Percentiles rank a stretch among this genome's conserved stretches.
phyloP scores from a whole-genome alignment of 2,797 vertebrate genomes.

The Dendrocincla tyrannina region DNA sequence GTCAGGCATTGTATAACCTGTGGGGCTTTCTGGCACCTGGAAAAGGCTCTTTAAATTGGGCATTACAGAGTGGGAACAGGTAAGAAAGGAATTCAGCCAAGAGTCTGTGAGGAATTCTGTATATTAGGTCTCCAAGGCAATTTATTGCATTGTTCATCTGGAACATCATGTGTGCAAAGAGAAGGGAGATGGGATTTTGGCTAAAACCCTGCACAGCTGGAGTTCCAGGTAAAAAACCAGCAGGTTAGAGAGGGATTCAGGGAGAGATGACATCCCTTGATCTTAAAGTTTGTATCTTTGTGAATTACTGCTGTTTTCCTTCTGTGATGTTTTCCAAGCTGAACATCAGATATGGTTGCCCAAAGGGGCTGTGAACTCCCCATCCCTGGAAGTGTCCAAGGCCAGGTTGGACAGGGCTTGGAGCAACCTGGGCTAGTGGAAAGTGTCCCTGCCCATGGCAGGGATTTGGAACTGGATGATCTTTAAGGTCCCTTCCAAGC shows the following conservation, averaged over 20 bases:
- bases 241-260: neutral
- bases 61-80: neutral
- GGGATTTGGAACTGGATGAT: too few species aligned
- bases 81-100: neutral
- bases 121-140: neutral
- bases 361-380: neutral
- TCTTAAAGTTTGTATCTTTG: neutral
- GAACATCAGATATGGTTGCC: accelerated
- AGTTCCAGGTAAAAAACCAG: neutral
- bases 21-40: neutral
- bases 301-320: neutral
- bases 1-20: accelerated
- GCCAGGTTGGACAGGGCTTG: neutral
- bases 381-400: neutral
- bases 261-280: neutral
- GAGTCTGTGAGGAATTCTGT: accelerated
- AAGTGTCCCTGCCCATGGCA: neutral
- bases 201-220: neutral
- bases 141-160: neutral
- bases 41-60: neutral
- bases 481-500: neutral
- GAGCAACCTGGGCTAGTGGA: neutral
- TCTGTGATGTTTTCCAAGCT: neutral
- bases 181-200: neutral
- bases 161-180: accelerated